Conservation (phyloP, 1,140 invertebrate genomes). For the Plodia interpunctella region DNA sequence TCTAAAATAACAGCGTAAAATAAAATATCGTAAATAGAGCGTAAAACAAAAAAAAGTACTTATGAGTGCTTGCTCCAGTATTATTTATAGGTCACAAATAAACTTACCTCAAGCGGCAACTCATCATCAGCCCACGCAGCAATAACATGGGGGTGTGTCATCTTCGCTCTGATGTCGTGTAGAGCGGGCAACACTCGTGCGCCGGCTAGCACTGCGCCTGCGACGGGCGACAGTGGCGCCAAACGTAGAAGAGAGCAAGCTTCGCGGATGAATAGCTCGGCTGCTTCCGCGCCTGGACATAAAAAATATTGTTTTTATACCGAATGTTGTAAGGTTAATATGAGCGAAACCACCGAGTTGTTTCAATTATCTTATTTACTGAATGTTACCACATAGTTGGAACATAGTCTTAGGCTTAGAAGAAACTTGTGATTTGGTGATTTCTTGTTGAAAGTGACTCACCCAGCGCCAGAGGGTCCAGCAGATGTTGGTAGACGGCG, state of each 20-base stretch:
- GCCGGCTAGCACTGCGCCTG: conserved; percentile 91
- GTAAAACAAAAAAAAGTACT: conserved; percentile 73
- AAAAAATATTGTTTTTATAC: too few species aligned
- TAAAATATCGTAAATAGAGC: too few species aligned
- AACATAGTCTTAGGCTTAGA: too few species aligned
- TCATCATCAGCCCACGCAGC: conserved; percentile 98
- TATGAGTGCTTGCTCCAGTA: too few species aligned
- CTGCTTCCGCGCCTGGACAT: conserved; percentile 79
- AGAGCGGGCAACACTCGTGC: conserved; percentile 95
- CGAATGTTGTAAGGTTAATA: too few species aligned
- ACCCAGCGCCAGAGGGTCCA: conserved; percentile 51
- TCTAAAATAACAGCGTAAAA: too few species aligned
- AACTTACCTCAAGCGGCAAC: conserved; percentile 88
- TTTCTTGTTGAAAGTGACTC: too few species aligned
- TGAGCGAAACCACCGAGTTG: too few species aligned
- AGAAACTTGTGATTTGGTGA: too few species aligned
- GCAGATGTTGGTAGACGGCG: conserved; percentile 43
- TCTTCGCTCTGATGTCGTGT: conserved; percentile 95
- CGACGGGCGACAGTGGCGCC: conserved; percentile 88
- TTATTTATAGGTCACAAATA: too few species aligned
- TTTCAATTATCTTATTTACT: too few species aligned
- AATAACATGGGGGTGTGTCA: conserved; percentile 95
- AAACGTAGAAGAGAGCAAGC: conserved; percentile 89
- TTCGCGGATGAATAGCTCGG: conserved; percentile 94
- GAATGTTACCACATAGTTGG: too few species aligned